Evolutionary conservation across 1,140 invertebrate species (phyloP), one percentile per base, ranked within the genome.

Genomic region (Tetramorium alpestre): DNA sequence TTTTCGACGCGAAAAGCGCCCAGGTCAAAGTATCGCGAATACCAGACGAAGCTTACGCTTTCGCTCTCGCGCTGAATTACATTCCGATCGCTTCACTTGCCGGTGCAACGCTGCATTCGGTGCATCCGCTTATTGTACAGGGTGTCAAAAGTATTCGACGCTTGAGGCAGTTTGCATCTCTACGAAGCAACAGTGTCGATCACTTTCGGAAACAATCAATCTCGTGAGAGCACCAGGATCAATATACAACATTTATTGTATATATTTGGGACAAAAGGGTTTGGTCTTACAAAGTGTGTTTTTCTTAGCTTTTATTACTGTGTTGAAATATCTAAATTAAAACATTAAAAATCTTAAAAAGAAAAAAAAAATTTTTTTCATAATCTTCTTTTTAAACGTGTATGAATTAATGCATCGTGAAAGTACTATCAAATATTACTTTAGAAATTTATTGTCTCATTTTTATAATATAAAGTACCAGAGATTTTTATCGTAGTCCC

Each of bases 61-160:
- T 82, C 80, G 80, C 80, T 73, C 80, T 82, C 80, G 67, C 80
- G 41, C 51, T 58, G 67, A 82, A 82, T 82, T 82, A 82, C 80
- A 82, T 82, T 82, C 78, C 80, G 80, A 82, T 82, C 67, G 67
- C 67, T 82, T 73, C 51, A 54, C 80, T 73, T 33, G 54, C 11
- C 6, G 78, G 5, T 56, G 38, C 38, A 82, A 33, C 78, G 25
- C 38, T 82, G 41, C n/a, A 22, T 60, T 64, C 44, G 76, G 13
- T 38, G 60, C 78, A 58, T 70, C 65, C 49, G 78, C 78, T 72
- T 82, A 72, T 72, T 82, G 67, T 82, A 33, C 41, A 72, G 51
- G 41, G 51, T 82, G 78, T 82, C 78, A 82, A 82, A 82, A 81
- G 65, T 81, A 44, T 44, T 33, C 49, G 38, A 7, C 10, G 65